Conservation (phyloP, 1,140 invertebrate species). For the Schmidtea mediterranea region DNA sequence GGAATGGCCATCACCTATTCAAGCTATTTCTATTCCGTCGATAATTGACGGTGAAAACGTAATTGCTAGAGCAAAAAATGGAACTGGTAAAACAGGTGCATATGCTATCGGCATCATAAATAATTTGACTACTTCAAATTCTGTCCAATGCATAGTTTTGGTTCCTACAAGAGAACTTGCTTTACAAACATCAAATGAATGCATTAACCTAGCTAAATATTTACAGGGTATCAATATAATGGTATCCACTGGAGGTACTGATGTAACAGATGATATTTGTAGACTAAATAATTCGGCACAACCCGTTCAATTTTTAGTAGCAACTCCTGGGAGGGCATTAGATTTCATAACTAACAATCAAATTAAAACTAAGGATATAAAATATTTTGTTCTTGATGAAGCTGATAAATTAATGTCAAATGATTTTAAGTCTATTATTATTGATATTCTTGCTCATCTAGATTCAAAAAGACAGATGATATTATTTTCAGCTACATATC, state of each 20-base stretch:
- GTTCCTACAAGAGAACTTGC: conserved; percentile 95
- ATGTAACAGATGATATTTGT: conserved; percentile 95
- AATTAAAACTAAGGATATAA: conserved; percentile 67
- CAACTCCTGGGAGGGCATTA: conserved; percentile 89
- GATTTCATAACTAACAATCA: conserved; percentile 98
- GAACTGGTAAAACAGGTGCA: conserved; percentile 96
- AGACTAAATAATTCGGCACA: conserved; percentile 72
- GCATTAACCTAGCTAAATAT: conserved; percentile 81
- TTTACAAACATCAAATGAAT: conserved; percentile 94
- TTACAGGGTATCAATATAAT: conserved; percentile 39
- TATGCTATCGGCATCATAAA: conserved; percentile 94
- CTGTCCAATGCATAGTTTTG: conserved; percentile 66
- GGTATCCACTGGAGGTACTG: conserved; percentile 94
- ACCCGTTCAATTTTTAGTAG: conserved; percentile 86
- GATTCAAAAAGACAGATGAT: conserved; percentile 83
- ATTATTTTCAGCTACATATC: conserved; percentile 94
- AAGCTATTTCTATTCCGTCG: conserved; percentile 65
- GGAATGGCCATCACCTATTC: conserved; percentile 97
- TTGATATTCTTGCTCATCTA: conserved; percentile 72
- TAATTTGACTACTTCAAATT: conserved; percentile 59
- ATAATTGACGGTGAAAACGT: conserved; percentile 88
- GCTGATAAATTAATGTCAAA: conserved; percentile 93
- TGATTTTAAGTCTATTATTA: conserved; percentile 95
- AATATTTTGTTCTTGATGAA: conserved; percentile 85
- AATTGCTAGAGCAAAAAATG: conserved; percentile 91